phyloP scores from a whole-genome alignment of 2,888 invertebrate species.

The Machimus atricapillus region DNA sequence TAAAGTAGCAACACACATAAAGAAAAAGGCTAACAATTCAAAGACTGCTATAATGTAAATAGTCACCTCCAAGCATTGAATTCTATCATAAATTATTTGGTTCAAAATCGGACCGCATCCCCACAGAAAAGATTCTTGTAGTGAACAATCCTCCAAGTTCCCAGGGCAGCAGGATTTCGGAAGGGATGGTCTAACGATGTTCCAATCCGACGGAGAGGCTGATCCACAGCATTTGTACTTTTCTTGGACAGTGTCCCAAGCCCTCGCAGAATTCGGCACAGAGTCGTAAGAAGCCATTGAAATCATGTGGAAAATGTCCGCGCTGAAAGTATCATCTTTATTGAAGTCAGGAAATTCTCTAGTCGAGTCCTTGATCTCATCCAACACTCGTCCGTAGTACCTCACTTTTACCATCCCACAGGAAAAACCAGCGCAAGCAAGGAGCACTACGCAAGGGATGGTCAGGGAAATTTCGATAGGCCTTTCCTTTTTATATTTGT shows the following conservation, averaged over 20 bases:
- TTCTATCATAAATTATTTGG: background rate
- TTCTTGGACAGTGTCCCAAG: conserved; percentile 40
- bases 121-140: background rate
- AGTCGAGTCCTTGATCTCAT: background rate
- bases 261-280: background rate
- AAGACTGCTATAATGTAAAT: conserved; percentile 25
- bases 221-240: conserved; percentile 42
- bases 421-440: background rate
- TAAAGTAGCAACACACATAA: background rate
- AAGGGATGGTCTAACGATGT: background rate
- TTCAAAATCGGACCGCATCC: conserved; percentile 10
- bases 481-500: background rate
- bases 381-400: background rate
- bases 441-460: conserved; percentile 14
- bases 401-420: conserved; percentile 26
- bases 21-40: background rate
- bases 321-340: background rate
- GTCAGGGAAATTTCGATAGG: background rate
- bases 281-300: conserved; percentile 35
- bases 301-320: conserved; percentile 29
- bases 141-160: background rate
- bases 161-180: conserved; percentile 34
- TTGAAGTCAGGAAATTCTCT: background rate
- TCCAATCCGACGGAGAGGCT: conserved; percentile 22
- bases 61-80: background rate